phyloP scores from a whole-genome alignment of 2,888 invertebrate genomes.

The Seladonia tumulorum region DNA sequence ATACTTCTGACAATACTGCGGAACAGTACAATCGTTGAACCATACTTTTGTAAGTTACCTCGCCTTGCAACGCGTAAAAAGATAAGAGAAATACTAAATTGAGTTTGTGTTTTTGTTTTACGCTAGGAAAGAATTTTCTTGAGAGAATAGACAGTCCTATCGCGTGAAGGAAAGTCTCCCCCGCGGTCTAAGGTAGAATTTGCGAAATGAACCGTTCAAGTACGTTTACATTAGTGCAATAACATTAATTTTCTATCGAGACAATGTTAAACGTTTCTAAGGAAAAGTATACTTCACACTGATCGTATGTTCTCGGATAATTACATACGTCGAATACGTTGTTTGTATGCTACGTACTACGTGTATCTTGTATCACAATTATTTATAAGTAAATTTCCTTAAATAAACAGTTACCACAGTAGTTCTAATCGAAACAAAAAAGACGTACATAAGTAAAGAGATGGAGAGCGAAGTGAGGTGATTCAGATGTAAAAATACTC shows the following conservation, averaged over 20 bases:
- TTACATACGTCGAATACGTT: slow-evolving; percentile 39
- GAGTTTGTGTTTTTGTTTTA: slow-evolving; percentile 15
- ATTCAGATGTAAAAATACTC: slow-evolving; percentile 70
- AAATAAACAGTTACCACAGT: slow-evolving; percentile 70
- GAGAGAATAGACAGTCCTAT: slow-evolving; percentile 39
- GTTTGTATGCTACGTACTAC: slow-evolving; percentile 45
- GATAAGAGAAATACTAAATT: slow-evolving; percentile 42
- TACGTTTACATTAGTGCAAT: slow-evolving; percentile 36
- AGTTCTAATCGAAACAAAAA: slow-evolving; percentile 71
- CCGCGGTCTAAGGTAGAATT: slow-evolving; percentile 24
- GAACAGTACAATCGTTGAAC: slow-evolving; percentile 56
- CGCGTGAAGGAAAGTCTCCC: slow-evolving; percentile 11
- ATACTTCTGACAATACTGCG: slow-evolving; percentile 48
- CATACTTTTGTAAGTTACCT: slow-evolving; percentile 37
- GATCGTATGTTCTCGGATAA: slow-evolving; percentile 49
- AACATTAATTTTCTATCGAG: slow-evolving; percentile 50
- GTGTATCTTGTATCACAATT: slow-evolving; percentile 73
- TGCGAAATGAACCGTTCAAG: slow-evolving; percentile 41
- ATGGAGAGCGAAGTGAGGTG: slow-evolving; percentile 54
- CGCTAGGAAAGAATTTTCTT: slow-evolving; percentile 46
- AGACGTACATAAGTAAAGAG: slow-evolving; percentile 61
- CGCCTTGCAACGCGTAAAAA: slow-evolving; percentile 39
- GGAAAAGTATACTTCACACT: slow-evolving; percentile 56
- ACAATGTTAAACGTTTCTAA: slow-evolving; percentile 51
- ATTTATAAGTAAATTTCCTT: slow-evolving; percentile 62